phyloP scores from a whole-genome alignment of 64 coral and sea anemone genomes.

The Porites lutea region DNA sequence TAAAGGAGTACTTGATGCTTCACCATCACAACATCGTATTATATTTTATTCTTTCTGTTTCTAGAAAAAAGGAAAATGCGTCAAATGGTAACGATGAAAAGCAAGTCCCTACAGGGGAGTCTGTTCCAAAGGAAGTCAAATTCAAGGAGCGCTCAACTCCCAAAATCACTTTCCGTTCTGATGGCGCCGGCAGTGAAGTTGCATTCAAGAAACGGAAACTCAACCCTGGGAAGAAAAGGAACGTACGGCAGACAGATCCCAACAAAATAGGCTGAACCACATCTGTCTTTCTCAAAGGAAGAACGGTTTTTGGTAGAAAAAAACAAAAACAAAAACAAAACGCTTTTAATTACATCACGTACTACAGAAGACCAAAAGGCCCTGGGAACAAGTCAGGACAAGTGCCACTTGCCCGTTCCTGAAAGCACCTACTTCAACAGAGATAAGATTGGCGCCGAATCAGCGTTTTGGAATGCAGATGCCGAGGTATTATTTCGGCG shows the following conservation, averaged over 20 bases:
- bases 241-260: constrained; percentile 61
- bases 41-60: not conserved
- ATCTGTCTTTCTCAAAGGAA: too few species aligned
- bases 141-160: constrained; percentile 64
- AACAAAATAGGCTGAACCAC: not conserved
- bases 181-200: constrained; percentile 14
- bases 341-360: too few species aligned
- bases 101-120: constrained; percentile 38
- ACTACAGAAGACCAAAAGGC: too few species aligned
- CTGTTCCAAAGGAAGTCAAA: constrained; percentile 63
- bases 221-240: constrained; percentile 63
- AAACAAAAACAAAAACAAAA: too few species aligned
- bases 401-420: too few species aligned
- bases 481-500: too few species aligned
- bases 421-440: too few species aligned
- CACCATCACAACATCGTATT: not conserved
- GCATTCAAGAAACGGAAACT: constrained; percentile 73
- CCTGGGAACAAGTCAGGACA: too few species aligned
- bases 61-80: not conserved
- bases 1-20: not conserved
- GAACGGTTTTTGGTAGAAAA: too few species aligned
- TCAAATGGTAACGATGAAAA: not conserved
- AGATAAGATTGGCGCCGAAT: too few species aligned
- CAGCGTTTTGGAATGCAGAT: too few species aligned
- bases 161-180: constrained; percentile 7